phyloP scores from a whole-genome alignment of 2,113 vertebrate species.

The Heterotilapia buettikoferi region DNA sequence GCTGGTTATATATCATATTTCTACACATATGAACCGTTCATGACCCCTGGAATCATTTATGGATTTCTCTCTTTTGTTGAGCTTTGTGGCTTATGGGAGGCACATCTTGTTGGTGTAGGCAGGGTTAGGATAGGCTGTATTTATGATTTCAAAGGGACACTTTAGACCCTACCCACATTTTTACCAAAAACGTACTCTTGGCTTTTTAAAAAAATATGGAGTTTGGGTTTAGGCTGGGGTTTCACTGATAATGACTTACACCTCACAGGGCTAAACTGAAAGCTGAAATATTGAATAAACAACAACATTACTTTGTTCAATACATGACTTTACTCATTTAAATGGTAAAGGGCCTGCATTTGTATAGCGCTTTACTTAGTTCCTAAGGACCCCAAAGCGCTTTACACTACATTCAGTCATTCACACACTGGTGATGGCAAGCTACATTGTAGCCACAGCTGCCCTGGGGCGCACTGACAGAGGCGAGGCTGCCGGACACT shows the following conservation, averaged over 20 bases:
- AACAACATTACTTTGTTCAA: background rate
- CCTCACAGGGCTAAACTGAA: background rate
- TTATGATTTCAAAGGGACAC: background rate
- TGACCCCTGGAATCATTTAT: background rate
- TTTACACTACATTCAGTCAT: too few species aligned
- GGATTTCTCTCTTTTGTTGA: background rate
- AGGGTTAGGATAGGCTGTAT: background rate
- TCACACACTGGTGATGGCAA: too few species aligned
- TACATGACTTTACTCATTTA: background rate
- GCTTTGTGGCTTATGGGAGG: background rate
- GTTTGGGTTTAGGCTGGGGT: background rate
- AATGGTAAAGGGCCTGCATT: too few species aligned
- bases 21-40: fast-evolving
- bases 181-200: background rate
- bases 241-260: background rate
- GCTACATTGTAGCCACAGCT: too few species aligned
- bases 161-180: background rate
- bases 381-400: too few species aligned
- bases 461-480: too few species aligned
- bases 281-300: background rate
- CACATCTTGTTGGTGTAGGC: background rate
- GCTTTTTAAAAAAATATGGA: background rate
- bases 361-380: too few species aligned
- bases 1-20: background rate
- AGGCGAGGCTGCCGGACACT: too few species aligned